Conservation (phyloP, 2,888 invertebrate species). For the Drosophila prolongata region DNA sequence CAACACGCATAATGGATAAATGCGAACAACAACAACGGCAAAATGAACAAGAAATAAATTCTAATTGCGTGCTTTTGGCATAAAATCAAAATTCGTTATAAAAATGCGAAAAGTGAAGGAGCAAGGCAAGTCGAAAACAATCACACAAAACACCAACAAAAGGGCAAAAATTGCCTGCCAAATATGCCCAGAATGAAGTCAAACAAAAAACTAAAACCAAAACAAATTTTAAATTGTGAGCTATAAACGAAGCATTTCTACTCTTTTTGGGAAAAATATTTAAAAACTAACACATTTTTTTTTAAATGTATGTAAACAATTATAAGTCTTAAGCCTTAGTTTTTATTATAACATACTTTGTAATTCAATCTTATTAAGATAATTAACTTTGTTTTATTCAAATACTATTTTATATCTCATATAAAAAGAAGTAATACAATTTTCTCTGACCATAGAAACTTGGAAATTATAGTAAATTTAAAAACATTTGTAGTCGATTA, state of each 20-base stretch:
- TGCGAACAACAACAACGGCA: conserved; percentile 22
- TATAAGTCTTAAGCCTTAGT: too few relatives aligned
- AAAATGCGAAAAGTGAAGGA: conserved; percentile 51
- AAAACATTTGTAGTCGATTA: too few relatives aligned
- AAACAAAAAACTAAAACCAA: conserved; percentile 12
- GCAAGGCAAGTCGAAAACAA: conserved; percentile 20
- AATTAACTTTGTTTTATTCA: neutral
- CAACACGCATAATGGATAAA: conserved; percentile 47
- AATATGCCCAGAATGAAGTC: conserved; percentile 26
- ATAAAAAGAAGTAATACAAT: too few relatives aligned
- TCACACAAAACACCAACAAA: conserved; percentile 35
- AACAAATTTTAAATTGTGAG: neutral
- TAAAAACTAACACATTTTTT: too few relatives aligned
- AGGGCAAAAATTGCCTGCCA: conserved; percentile 32
- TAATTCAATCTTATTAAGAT: neutral
- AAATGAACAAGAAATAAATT: conserved; percentile 63
- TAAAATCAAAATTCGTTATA: conserved; percentile 71
- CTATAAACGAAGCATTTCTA: neutral
- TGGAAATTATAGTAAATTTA: too few relatives aligned
- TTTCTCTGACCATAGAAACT: too few relatives aligned
- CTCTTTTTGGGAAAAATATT: neutral
- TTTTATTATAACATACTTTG: neutral
- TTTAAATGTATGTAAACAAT: too few relatives aligned
- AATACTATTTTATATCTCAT: neutral
- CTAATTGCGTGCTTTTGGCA: conserved; percentile 76